A percentile compares a stretch with the other conserved stretches of the same genome.
phyloP scores from a whole-genome alignment of 92 coral and sea anemone species.

The Phymanthus crucifer region DNA sequence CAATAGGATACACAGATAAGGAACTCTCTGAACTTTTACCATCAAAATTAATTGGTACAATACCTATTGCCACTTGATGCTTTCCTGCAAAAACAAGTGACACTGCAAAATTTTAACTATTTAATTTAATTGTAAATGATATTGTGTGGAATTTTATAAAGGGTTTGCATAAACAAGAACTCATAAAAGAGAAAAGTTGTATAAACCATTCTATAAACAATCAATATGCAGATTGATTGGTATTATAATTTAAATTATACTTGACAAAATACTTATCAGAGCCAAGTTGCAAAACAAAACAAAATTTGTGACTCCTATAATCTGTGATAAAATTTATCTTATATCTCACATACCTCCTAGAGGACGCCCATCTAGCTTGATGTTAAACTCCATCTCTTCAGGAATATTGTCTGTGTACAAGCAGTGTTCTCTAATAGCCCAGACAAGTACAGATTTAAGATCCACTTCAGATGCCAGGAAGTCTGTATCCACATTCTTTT shows the following conservation, averaged over 20 bases:
- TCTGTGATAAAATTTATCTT: background rate
- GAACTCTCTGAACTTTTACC: constrained; percentile 32
- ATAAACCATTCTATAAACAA: background rate
- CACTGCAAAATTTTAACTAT: no score
- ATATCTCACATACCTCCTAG: constrained; percentile 25
- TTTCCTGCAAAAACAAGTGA: background rate
- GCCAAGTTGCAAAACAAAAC: background rate
- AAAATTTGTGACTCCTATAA: background rate
- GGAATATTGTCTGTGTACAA: constrained; percentile 2
- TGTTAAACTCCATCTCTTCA: constrained; percentile 31
- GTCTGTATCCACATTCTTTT: constrained; percentile 13
- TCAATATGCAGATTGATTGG: background rate
- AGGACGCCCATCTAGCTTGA: constrained; percentile 46
- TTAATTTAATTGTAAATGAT: no score
- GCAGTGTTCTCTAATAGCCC: constrained; percentile 39
- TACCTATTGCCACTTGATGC: constrained; percentile 36
- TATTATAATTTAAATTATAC: background rate
- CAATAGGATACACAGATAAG: constrained; percentile 32
- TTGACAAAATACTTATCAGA: background rate
- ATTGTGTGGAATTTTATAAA: no score
- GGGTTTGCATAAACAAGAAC: no score
- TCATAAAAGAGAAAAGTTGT: no score
- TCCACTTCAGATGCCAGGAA: constrained; percentile 31
- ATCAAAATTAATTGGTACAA: constrained; percentile 24
- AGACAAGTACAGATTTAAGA: constrained; percentile 23